Conservation (phyloP, 2,888 invertebrate genomes). For the Dryocosmus kuriphilus region DNA sequence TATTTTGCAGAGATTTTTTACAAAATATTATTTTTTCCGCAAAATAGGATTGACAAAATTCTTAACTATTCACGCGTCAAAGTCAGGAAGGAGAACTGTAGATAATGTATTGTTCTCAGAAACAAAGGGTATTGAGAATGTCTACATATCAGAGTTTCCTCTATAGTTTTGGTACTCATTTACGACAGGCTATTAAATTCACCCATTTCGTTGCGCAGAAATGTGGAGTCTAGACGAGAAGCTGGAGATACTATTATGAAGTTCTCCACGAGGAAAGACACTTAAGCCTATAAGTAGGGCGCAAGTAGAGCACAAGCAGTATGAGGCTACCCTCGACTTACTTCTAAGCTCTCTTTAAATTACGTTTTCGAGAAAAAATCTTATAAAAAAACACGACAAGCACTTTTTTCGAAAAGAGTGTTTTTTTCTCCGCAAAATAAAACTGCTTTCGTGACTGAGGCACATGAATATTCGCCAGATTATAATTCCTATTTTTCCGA, state of each 20-base stretch:
- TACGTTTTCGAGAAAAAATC: background rate
- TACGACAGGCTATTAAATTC: slow-evolving; percentile 19
- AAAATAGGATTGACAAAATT: background rate
- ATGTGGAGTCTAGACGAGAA: slow-evolving; percentile 30
- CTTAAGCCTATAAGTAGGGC: slow-evolving; percentile 34
- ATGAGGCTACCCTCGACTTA: background rate
- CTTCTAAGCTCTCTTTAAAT: background rate
- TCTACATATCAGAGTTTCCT: slow-evolving; percentile 14
- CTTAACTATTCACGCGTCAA: background rate
- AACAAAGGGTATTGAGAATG: background rate
- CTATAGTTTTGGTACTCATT: slow-evolving; percentile 30
- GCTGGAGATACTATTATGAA: slow-evolving; percentile 17
- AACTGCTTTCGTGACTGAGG: background rate
- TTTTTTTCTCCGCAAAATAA: background rate
- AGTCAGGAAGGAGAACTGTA: background rate
- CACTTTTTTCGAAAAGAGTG: background rate
- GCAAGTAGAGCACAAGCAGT: background rate
- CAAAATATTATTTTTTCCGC: no score
- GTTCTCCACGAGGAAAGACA: slow-evolving; percentile 6
- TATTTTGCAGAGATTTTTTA: no score
- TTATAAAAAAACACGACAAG: background rate
- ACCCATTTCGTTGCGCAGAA: slow-evolving; percentile 5
- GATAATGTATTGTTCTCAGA: slow-evolving; percentile 4
- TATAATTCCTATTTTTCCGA: no score
- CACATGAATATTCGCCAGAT: no score